Base-by-base conservation (phyloP, 2,888 invertebrate genomes). In the Chrysolina oricalcia region DNA sequence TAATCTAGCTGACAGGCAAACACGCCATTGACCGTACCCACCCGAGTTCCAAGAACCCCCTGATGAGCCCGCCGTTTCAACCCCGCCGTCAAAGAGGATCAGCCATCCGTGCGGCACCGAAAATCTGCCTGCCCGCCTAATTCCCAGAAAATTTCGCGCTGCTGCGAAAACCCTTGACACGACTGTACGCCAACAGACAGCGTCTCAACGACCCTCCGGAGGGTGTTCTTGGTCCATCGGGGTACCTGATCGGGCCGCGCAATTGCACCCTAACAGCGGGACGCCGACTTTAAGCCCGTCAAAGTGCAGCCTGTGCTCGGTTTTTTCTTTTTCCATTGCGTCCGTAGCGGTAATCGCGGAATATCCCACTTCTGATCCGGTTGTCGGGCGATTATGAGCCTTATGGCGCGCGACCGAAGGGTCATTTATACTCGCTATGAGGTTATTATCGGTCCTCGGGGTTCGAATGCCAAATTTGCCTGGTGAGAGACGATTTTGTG, bases 101-200 rank as follows among this genome's bases (percentile, higher is more conserved):
- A 53, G 19, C 70, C 56, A 35, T 40, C 56, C 43, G 59, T 53
- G 67, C 72, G 59, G 56, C 53, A 41, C 66, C 68, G 50, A 67
- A 68, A 75, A 75, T 75, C 75, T 74, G 79, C 74, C 73, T 76
- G 77, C 75, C 77, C 80, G 80, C 78, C 78, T 79, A 82, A 83
- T 82, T 82, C 83, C 80, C 79, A 81, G 83, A 80, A 82, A 80
- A 83, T 80, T 81, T 82, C 81, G 85, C 81, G 79, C 79, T 73
- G 73, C 78, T 78, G 75, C 76, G 78, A 56, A 69, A 79, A 53
- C 53, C 53, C 53, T 53, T 53, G 53, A 53, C 53, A 21, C 53
- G 53, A 53, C 53, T 53, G 53, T 53, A 53, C 53, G 21, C 17
- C 53, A n/a, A 8, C 11, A 53, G 19, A 53, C 27, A 70, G 72